Evolutionary conservation across 2,797 vertebrate species (phyloP), one percentile per base, ranked within the genome.

Genomic region (Diplodus sargus): DNA sequence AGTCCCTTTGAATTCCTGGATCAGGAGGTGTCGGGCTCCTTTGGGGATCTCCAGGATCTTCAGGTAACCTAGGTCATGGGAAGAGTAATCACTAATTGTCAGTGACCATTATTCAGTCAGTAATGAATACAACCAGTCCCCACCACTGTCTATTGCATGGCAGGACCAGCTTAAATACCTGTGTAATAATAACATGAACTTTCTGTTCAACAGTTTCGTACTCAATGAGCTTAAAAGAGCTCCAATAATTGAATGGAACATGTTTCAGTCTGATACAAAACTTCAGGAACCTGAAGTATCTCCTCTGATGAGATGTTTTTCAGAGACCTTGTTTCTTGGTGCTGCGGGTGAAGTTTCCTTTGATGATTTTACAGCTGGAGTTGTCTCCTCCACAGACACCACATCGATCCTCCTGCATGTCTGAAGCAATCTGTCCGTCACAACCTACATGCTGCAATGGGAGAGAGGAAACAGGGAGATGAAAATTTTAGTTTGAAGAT

Each of bases 1-100:
- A 1, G 96, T 95, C 63, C 94, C 84, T 22, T 95, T 97, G 23
- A 95, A 94, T 92, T 99, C 98, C 74, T 97, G 97, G 88, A 99
- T 95, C 75, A 97, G 94, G 60, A 99, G 94, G 80, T 98, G 98
- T 51, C 97, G 94, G 0, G 97, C 97, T 88, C 97, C 97, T 87
- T 93, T 92, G 3, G 98, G 98, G 84, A 99, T 98, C 92, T 99
- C 98, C 90, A 99, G 95, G 93, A 99, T 99, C 93, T 97, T 99
- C 78, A 99, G 83, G 70, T 96, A 97, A 70, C 97, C 98, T 99
- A 34, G 16, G 22, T 12, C 64, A 84, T 28, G 57, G 52, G 11
- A 64, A 65, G 9, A 58, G 42, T 9, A 4, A 43, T 43, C 22
- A 58, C 22, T 12, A 45, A 78, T 15, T 12, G 49, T 3, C 25